A percentile compares a stretch with the other conserved stretches of the same genome.
Conservation (phyloP, 2,797 vertebrate species). For the Atherinosoma microstoma region DNA sequence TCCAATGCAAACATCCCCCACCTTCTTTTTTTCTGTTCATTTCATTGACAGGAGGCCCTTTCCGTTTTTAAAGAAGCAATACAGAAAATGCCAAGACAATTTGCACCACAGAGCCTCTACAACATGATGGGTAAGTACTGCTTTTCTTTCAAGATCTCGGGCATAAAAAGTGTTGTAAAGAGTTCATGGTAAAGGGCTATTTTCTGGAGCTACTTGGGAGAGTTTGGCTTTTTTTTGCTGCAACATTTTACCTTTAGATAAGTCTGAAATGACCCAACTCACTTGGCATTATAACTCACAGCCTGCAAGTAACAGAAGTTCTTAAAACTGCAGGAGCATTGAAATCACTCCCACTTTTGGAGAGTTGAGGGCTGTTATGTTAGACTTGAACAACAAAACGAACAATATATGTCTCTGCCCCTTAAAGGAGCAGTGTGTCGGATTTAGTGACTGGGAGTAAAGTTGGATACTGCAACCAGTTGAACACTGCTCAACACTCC, state of each 20-base stretch:
- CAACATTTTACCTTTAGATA: not conserved
- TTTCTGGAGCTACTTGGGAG: not conserved
- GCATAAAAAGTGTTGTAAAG: slow-evolving; percentile 3
- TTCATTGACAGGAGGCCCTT: slow-evolving; percentile 91
- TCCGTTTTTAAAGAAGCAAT: slow-evolving; percentile 95
- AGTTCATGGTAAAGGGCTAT: not conserved
- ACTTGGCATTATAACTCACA: not conserved
- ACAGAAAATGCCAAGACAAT: slow-evolving; percentile 98
- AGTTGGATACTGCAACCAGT: not conserved
- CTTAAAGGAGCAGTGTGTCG: rapidly evolving
- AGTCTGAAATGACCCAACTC: slow-evolving; percentile 12
- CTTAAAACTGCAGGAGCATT: not conserved
- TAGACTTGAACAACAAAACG: not conserved
- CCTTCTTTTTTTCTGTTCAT: slow-evolving; percentile 41
- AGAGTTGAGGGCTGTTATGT: not conserved
- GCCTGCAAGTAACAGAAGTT: not conserved
- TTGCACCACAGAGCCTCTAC: slow-evolving; percentile 99
- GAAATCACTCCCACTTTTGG: not conserved
- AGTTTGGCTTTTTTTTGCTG: not conserved
- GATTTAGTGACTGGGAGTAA: not conserved
- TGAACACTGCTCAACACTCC: not conserved
- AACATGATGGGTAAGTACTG: slow-evolving; percentile 98
- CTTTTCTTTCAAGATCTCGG: slow-evolving; percentile 33
- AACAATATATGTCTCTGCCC: not conserved
- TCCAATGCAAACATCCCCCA: slow-evolving; percentile 63